Base-by-base conservation (phyloP, 1,140 invertebrate species). In the Drosophila elegans region DNA sequence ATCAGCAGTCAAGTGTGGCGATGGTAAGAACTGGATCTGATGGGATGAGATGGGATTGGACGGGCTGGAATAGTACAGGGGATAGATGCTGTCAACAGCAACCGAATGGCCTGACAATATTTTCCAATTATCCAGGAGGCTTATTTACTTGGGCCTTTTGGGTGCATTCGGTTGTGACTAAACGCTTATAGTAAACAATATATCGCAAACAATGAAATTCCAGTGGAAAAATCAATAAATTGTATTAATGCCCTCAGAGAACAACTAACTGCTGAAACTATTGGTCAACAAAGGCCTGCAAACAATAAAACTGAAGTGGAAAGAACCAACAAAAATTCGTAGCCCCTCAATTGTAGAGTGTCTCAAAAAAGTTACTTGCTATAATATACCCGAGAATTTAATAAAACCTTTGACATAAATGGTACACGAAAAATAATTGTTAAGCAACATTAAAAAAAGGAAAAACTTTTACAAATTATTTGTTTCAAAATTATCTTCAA, bases 1-100 rank as follows among this genome's bases (percentile, higher is more conserved):
- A 88, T 84, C 84, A 88, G 84, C 84, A 84, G 80, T 89, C 80
- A 76, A 89, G 84, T 80, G 76, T 78, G 60, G 52, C 68, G 56
- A 52, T 46, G 48, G 9, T 45, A 13, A 3, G 25, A 48, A 7
- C 25, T 4, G 25, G 45, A n/a, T n/a, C n/a, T n/a, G n/a, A 12
- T 2, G 21, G 1, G 16, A 21, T 21, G 0, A 1, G 21, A 48
- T 44, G 42, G 27, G 27, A 29, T 48, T 12, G 25, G 25, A 3
- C 16, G 41, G 21, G 44, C 13, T 62, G 27, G 25, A 12, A 63
- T 74, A 39, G 13, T 38, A 12, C 38, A n/a, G n/a, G 2, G 10
- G 27, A 25, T 51, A 21, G 41, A 25, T 41, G 45, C 42, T 39
- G 53, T 38, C 53, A 76, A 57, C 64, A 59, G 68, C 64, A 71